Evolutionary conservation across 92 coral and sea anemone species (phyloP).

Genomic region (Zoanthus gigantus): DNA sequence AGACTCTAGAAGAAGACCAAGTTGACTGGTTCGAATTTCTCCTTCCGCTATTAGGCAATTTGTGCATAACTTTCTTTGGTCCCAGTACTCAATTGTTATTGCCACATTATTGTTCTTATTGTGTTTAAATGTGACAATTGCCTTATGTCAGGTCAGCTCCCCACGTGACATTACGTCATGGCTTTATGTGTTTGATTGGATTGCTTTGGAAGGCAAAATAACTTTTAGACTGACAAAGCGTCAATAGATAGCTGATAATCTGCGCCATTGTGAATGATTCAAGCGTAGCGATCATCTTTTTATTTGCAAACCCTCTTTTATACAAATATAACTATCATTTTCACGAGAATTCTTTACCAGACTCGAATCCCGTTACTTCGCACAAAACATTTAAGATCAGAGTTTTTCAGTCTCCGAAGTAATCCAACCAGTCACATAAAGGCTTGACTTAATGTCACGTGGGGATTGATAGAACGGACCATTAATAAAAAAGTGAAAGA

Average conservation of each 20-base stretch:
- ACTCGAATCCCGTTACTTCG: background rate
- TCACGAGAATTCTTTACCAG: background rate
- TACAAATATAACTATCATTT: background rate
- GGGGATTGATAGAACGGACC: background rate
- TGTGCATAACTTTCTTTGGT: too few relatives aligned
- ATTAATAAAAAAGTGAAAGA: background rate
- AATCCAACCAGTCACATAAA: background rate
- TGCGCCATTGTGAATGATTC: constrained; percentile 2
- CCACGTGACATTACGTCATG: too few relatives aligned
- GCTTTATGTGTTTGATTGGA: too few relatives aligned
- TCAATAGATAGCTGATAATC: background rate
- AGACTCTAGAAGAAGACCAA: too few relatives aligned
- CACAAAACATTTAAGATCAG: background rate
- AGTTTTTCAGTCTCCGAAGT: background rate
- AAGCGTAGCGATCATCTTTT: background rate
- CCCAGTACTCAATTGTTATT: too few relatives aligned
- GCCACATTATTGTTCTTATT: too few relatives aligned
- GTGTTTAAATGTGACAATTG: too few relatives aligned
- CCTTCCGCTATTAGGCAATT: too few relatives aligned
- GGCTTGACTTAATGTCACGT: background rate
- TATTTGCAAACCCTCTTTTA: background rate
- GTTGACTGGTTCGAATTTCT: too few relatives aligned
- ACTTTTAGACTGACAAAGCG: background rate
- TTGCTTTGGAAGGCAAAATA: too few relatives aligned
- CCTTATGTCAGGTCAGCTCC: too few relatives aligned